Base-by-base conservation (phyloP, 2,797 vertebrate species). In the Parambassis ranga region DNA sequence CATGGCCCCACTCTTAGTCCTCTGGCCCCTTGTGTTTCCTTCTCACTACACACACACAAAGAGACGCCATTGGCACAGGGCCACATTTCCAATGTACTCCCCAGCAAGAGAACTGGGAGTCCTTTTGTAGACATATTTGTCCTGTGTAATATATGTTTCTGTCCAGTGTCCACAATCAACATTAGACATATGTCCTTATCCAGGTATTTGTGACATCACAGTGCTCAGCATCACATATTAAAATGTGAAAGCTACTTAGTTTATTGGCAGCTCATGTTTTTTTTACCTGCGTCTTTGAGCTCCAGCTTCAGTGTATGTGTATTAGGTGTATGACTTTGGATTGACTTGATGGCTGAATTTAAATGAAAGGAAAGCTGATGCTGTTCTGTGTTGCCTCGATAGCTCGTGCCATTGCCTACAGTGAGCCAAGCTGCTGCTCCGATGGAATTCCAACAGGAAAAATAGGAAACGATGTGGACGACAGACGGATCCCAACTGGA, bases 341-440 rank as follows among this genome's bases (percentile, higher is more conserved):
- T n/a, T n/a, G n/a, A n/a, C n/a, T n/a, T n/a, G n/a, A n/a, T n/a
- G n/a, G n/a, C n/a, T n/a, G n/a, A n/a, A n/a, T n/a, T n/a, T n/a
- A n/a, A n/a, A n/a, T n/a, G n/a, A n/a, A n/a, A n/a, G n/a, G 1
- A 41, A 7, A 3, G 3, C 19, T 70, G 7, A 69, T 48, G 43
- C 3, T 60, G 14, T 30, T 66, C 33, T 76, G 13, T 64, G 3
- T 15, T 43, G 14, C 31, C 16, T 36, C 30, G 1, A 53, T 51
- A 98, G 95, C 95, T 35, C 94, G 95, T 69, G 96, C 94, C 38
- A 92, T 96, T 43, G 96, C 95, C 51, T 96, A 94, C 4, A 91
- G 89, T 68, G 94, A 94, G 49, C 89, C 88, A 1, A 91, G 76
- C 57, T 97, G 95, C 77, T 95, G 95, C 35, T 90, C 92, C 8